Conservation (phyloP, 2,113 vertebrate species). For the rat (Rattus norvegicus) region DNA sequence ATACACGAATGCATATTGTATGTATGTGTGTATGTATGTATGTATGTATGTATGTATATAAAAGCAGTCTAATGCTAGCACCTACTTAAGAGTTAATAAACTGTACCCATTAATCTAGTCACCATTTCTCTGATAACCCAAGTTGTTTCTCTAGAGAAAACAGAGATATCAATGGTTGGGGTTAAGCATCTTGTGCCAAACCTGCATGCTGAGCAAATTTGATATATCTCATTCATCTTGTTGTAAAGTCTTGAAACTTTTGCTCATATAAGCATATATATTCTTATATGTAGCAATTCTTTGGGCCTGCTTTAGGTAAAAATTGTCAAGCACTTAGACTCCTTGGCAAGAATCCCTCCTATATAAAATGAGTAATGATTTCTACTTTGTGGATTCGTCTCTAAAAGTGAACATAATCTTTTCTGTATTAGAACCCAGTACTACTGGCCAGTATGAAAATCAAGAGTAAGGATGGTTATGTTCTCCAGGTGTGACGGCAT, state of each 20-base stretch:
- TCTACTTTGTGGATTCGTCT: constrained; percentile 5
- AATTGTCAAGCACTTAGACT: constrained; percentile 19
- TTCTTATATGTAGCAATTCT: constrained; percentile 28
- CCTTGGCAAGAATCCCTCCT: not conserved
- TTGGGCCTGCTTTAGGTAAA: constrained; percentile 1
- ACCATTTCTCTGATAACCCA: not conserved
- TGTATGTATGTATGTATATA: not conserved
- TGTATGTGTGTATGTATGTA: not conserved
- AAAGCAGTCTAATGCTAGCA: not conserved
- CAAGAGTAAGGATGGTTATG: not conserved
- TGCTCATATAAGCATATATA: not conserved
- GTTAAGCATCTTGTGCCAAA: constrained; percentile 5
- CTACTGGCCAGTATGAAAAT: not conserved
- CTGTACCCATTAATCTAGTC: not conserved
- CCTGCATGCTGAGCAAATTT: not conserved
- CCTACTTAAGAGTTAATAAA: not conserved
- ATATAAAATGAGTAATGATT: not conserved
- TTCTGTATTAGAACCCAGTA: not conserved
- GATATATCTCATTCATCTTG: constrained; percentile 8
- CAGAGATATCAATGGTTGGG: not conserved
- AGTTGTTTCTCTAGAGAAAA: not conserved
- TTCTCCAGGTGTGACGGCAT: no score
- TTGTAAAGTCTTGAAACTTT: not conserved
- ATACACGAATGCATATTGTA: not conserved
- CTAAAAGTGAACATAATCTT: constrained; percentile 30